phyloP scores from a whole-genome alignment of 2,888 invertebrate genomes.

The Elegia similella region DNA sequence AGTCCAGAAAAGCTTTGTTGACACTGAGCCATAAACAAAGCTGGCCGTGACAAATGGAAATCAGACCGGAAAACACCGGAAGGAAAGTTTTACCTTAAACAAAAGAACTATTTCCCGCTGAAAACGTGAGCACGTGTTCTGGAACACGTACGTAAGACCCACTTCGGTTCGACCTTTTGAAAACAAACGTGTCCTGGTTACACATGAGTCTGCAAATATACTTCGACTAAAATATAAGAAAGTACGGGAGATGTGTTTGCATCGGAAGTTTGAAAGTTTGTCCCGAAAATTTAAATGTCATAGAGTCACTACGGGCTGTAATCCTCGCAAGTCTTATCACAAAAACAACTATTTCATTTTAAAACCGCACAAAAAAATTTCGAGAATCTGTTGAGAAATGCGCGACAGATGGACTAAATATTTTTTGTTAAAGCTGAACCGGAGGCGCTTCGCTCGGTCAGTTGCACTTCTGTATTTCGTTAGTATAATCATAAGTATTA shows the following conservation, averaged over 20 bases:
- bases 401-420: no score
- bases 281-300: no score
- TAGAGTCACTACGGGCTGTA: no score
- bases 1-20: neutral
- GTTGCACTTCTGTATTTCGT: neutral
- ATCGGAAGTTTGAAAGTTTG: no score
- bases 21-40: neutral
- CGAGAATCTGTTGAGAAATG: no score
- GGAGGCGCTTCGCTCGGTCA: no score
- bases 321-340: no score
- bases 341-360: no score
- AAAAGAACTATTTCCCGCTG: constrained; percentile 22
- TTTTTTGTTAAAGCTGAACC: neutral
- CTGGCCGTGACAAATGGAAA: neutral
- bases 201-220: constrained; percentile 12
- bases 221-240: neutral
- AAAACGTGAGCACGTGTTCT: constrained; percentile 18
- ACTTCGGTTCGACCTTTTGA: constrained; percentile 41
- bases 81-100: neutral
- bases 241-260: neutral
- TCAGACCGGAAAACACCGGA: neutral
- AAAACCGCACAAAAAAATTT: no score
- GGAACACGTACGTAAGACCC: constrained; percentile 10
- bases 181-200: constrained; percentile 47
- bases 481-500: neutral